Base-by-base conservation (phyloP, 2,113 vertebrate genomes). In the Cochlearius cochlearius region DNA sequence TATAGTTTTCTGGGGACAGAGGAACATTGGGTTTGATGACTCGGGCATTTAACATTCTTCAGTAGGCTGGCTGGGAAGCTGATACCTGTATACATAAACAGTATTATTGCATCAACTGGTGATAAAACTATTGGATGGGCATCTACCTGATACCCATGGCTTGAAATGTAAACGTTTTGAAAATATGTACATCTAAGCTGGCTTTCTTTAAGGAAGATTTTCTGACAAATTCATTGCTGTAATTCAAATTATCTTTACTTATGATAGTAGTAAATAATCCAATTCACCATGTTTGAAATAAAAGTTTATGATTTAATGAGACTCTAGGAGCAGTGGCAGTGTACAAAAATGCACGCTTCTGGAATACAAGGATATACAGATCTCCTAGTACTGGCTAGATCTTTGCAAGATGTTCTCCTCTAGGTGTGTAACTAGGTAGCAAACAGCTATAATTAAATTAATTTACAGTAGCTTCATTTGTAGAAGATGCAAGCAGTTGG, bases 11-110 rank as follows among this genome's bases (percentile, higher is more conserved):
- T 29, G 53, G 45, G 29, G 17, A 15, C n/a, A n/a, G 43, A 12
- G 55, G 74, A 29, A 0, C 1, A 1, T 17, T n/a, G 75, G 27
- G 36, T 22, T 55, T 64, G 67, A 19, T 38, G 47, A 32, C 56
- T 16, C 0, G 0, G 29, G 16, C 12, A 41, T 43, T 32, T 5
- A 9, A 7, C 0, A 1, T 17, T 58, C 30, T 36, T 5, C 39
- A 25, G 12, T 7, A 32, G 74, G 63, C 15, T 72, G 36, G 11
- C 47, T 83, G 63, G 43, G 64, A 19, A 11, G 26, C 38, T 5
- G 82, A 18, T n/a, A 3, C 25, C 29, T 14, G 30, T 3, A 3
- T 23, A 8, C 2, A 2, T 12, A 19, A 38, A 1, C n/a, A 39
- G 21, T 12, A 6, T 13, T 67, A 27, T 18, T 12, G 68, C 22